Evolutionary conservation across 2,888 invertebrate genomes (phyloP).

Genomic region (Tetramorium bicarinatum): DNA sequence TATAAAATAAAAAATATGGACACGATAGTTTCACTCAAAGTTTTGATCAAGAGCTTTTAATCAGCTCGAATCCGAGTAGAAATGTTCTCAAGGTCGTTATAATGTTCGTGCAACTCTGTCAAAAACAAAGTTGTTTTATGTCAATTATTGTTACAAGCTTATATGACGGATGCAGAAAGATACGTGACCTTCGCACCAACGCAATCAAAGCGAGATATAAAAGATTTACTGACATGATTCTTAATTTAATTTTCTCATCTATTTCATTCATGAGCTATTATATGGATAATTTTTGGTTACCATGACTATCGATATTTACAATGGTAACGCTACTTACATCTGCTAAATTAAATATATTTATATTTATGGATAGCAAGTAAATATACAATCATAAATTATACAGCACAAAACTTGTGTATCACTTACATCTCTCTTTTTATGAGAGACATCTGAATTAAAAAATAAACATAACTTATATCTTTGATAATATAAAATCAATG

Average conservation of each 20-base stretch:
- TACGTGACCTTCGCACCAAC: constrained; percentile 23
- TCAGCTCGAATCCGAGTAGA: neutral
- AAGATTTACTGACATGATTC: constrained; percentile 14
- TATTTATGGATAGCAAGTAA: constrained; percentile 2
- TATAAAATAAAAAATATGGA: neutral
- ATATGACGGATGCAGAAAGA: neutral
- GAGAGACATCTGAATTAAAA: neutral
- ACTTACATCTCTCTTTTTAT: constrained; percentile 15
- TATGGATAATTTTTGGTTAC: constrained; percentile 15
- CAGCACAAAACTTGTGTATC: constrained; percentile 22
- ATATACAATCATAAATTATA: constrained; percentile 37
- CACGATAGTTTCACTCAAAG: neutral
- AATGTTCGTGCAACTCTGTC: neutral
- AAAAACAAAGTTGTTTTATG: neutral
- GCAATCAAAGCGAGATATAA: constrained; percentile 13
- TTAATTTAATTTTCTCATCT: neutral
- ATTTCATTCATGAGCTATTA: neutral
- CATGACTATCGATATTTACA: constrained; percentile 31
- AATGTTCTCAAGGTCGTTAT: neutral
- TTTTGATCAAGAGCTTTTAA: neutral
- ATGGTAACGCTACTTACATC: neutral
- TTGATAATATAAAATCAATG: neutral
- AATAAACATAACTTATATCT: constrained; percentile 21
- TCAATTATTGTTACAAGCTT: constrained; percentile 15
- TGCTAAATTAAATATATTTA: constrained; percentile 1